These are phyloP conservation scores for Odobenus rosmarus DNA, from an alignment of 2,113 vertebrate genomes.

Conservation along the genomic window DNA sequence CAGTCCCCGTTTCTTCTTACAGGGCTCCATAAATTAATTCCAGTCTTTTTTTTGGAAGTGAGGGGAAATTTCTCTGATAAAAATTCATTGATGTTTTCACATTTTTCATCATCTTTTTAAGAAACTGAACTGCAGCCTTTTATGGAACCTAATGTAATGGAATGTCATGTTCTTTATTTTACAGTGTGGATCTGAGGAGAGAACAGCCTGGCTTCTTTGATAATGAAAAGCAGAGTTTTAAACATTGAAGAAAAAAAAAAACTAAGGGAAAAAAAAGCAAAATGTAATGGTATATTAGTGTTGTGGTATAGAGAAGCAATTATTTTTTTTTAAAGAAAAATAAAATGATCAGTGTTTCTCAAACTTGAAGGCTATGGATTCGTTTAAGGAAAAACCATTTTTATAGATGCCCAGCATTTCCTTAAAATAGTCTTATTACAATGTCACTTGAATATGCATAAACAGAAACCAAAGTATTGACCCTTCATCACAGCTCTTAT, in stretches of 20 bases:
- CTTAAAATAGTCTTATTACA: not conserved
- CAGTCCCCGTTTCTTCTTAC: slow-evolving; percentile 37
- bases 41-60: slow-evolving; percentile 64
- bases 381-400: not conserved
- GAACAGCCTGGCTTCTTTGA: not conserved
- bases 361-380: not conserved
- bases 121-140: not conserved
- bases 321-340: not conserved
- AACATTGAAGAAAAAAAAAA: not conserved
- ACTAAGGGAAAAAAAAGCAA: not conserved
- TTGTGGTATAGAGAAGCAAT: not conserved
- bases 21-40: slow-evolving; percentile 73
- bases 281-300: not conserved
- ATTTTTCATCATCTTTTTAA: slow-evolving; percentile 73
- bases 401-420: not conserved
- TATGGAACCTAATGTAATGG: slow-evolving; percentile 28
- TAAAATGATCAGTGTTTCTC: not conserved
- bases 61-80: slow-evolving; percentile 78
- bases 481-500: not conserved
- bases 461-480: not conserved
- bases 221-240: slow-evolving; percentile 66
- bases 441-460: not conserved
- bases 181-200: not conserved
- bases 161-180: slow-evolving; percentile 41
- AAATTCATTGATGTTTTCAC: slow-evolving; percentile 73